phyloP scores from a whole-genome alignment of 2,888 invertebrate species.

The Hirtodrosophila alboralis region DNA sequence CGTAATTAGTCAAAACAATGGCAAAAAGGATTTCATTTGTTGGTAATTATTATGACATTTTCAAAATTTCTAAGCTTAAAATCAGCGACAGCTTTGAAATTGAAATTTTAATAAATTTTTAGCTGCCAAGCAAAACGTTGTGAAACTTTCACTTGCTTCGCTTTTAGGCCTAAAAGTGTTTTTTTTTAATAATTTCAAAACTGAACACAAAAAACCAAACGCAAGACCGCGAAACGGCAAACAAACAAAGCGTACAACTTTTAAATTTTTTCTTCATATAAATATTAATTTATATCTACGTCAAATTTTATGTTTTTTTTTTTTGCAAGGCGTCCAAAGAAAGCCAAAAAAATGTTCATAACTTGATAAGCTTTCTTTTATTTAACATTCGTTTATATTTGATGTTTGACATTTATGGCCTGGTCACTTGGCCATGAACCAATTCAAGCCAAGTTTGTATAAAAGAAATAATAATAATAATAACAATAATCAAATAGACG shows the following conservation, averaged over 20 bases:
- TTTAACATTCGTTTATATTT: slow-evolving; percentile 25
- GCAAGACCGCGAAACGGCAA: background rate
- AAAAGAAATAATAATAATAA: slow-evolving; percentile 13
- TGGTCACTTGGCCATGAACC: slow-evolving; percentile 50
- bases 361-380: slow-evolving; percentile 61
- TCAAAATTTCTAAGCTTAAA: background rate
- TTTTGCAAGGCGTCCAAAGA: slow-evolving; percentile 21
- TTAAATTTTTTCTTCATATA: slow-evolving; percentile 8
- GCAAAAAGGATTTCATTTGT: slow-evolving; percentile 12
- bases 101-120: background rate
- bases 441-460: slow-evolving; percentile 47
- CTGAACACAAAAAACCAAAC: background rate
- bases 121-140: background rate
- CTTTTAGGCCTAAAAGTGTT: slow-evolving; percentile 36
- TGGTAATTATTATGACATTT: background rate
- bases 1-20: slow-evolving; percentile 24
- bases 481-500: slow-evolving; percentile 34
- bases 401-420: slow-evolving; percentile 6
- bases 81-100: no score
- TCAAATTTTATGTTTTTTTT: slow-evolving; percentile 3
- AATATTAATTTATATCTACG: slow-evolving; percentile 25
- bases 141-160: slow-evolving; percentile 33
- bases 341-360: slow-evolving; percentile 17
- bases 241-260: background rate
- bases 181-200: no score